Percentiles rank a stretch among this genome's conserved stretches.
phyloP scores from a whole-genome alignment of 2,113 vertebrate genomes.

The Motacilla tschutschensis region DNA sequence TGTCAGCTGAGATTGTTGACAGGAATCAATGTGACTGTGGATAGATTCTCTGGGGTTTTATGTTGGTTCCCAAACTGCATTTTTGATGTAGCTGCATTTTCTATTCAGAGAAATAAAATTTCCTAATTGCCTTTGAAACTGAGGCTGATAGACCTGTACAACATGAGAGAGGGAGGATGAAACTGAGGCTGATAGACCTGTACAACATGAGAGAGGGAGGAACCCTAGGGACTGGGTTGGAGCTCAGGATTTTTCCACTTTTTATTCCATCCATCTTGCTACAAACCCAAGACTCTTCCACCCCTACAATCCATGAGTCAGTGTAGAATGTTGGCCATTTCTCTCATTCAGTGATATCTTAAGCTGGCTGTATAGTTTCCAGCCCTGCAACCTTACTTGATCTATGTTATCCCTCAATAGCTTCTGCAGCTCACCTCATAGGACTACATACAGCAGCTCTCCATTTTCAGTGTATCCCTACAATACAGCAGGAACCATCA shows the following conservation, averaged over 20 bases:
- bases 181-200: neutral
- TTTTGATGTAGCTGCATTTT: neutral
- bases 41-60: neutral
- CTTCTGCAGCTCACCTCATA: neutral
- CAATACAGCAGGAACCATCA: neutral
- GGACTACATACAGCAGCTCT: neutral
- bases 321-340: neutral
- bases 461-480: neutral
- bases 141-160: neutral
- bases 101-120: neutral
- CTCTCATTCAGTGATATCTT: neutral
- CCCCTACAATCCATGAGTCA: neutral
- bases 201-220: accelerated
- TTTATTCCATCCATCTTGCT: neutral
- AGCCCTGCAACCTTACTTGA: neutral
- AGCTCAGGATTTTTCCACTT: neutral
- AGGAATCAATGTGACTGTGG: neutral
- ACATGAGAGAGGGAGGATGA: neutral
- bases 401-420: neutral
- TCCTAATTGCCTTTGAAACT: neutral
- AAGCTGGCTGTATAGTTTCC: neutral
- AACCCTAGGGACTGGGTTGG: neutral
- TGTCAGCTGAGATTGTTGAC: neutral
- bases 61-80: neutral
- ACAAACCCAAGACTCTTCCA: neutral